Base-by-base conservation (phyloP, 2,888 invertebrate genomes). In the Cheilosia urbana region DNA sequence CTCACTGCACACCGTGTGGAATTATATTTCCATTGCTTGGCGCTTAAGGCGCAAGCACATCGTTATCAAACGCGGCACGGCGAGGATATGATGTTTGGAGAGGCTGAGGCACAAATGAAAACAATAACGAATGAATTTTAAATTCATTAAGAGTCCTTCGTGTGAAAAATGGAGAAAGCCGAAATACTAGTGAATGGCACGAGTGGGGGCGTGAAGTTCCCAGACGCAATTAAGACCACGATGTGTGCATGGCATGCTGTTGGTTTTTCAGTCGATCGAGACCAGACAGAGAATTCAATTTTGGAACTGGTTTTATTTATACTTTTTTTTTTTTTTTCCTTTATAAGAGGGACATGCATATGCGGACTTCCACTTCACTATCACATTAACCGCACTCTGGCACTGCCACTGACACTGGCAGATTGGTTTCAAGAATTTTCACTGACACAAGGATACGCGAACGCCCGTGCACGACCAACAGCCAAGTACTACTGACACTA, bases 401-500 rank as follows among this genome's bases (percentile, higher is more conserved):
- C 24, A 71, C 51, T 19, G 49, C 7, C 51, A 71, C 71, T 60
- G 47, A 47, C 34, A 65, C 73, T 53, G n/a, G 27, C 15, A 37
- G 30, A 45, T 34, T 58, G 60, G 42, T 19, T 55, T 62, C 15
- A 47, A 83, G 37, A 37, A 27, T 66, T 71, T 45, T 55, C 60
- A 75, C 73, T 47, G 49, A 58, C 71, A 51, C 13, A 68, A 62
- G 71, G 66, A 47, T 58, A 37, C 42, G 80, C 58, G 55, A 60
- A 80, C 65, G 47, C 75, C 80, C 80, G 80, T 66, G 49, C 80
- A 75, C 80, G 84, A 84, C 84, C 80, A 80, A 80, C 80, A 80
- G 75, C 69, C 69, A 84, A 55, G 76, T 76, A 84, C 84, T 80
- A 84, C 84, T 84, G 80, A 66, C 53, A 53, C 51, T 66, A 55